Percentiles rank a stretch among this genome's conserved stretches.
phyloP scores from a whole-genome alignment of 2,888 invertebrate genomes.

The Dasypolia templi region DNA sequence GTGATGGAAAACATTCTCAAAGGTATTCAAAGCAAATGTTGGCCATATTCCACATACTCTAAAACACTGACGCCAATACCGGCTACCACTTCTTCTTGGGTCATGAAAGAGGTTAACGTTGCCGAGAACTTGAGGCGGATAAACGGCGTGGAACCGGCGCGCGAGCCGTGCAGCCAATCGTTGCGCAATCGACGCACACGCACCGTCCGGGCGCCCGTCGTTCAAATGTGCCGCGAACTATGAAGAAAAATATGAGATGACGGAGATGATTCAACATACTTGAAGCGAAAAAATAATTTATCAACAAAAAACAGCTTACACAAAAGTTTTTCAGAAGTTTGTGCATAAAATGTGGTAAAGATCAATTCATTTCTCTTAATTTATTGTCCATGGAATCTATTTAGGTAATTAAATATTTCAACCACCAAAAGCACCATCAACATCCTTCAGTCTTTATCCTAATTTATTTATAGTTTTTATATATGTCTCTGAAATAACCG shows the following conservation, averaged over 20 bases:
- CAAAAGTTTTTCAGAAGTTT: too few relatives aligned
- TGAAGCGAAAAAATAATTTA: neutral
- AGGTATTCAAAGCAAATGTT: neutral
- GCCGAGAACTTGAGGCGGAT: constrained; percentile 85
- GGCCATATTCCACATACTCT: neutral
- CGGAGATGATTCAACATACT: constrained; percentile 21
- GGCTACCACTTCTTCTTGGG: constrained; percentile 44
- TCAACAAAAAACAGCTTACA: neutral
- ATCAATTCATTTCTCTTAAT: neutral
- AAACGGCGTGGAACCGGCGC: constrained; percentile 76
- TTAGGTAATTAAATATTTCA: neutral
- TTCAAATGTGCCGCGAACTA: constrained; percentile 51
- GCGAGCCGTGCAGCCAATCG: constrained; percentile 71
- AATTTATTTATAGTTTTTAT: neutral
- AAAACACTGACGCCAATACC: constrained; percentile 16
- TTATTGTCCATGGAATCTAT: neutral
- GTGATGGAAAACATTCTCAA: neutral
- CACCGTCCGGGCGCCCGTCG: constrained; percentile 47
- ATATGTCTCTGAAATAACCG: neutral
- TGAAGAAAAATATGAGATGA: constrained; percentile 39
- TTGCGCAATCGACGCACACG: constrained; percentile 83
- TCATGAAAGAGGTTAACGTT: constrained; percentile 83
- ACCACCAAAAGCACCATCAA: neutral
- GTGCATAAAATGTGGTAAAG: neutral
- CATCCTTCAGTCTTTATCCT: neutral